A percentile compares a stretch with the other conserved stretches of the same genome.
These are phyloP conservation scores for Poecile montanus DNA, from an alignment of 2,797 vertebrate genomes.

Conservation along the genomic window DNA sequence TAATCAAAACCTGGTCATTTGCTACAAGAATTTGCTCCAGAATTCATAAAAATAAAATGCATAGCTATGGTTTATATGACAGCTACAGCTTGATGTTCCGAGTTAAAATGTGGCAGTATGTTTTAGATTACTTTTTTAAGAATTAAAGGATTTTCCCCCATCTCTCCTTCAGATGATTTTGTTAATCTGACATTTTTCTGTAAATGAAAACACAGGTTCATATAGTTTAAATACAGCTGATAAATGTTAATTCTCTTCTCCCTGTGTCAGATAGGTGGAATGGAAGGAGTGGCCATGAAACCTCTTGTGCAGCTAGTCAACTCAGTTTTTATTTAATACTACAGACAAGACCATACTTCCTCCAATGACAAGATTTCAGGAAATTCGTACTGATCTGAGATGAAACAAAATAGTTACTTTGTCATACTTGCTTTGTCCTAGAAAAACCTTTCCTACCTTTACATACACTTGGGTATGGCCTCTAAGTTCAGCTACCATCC, in stretches of 20 bases:
- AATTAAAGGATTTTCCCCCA: not conserved
- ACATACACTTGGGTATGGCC: not conserved
- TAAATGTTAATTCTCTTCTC: not conserved
- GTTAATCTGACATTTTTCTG: not conserved
- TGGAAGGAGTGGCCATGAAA: not conserved
- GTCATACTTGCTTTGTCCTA: not conserved
- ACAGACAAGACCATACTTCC: not conserved
- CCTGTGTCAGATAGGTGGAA: not conserved
- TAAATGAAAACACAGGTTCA: not conserved
- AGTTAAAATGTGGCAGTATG: not conserved
- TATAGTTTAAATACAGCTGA: not conserved
- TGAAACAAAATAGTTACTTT: not conserved
- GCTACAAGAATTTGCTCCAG: not conserved
- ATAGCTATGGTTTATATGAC: not conserved
- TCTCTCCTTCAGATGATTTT: not conserved
- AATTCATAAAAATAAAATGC: not conserved
- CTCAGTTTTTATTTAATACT: not conserved
- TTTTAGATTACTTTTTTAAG: not conserved
- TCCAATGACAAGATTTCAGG: not conserved
- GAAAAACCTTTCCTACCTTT: not conserved
- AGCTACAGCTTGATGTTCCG: not conserved
- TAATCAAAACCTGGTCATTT: not conserved
- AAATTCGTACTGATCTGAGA: not conserved
- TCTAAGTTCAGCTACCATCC: not conserved
- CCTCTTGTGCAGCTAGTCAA: not conserved